Percentiles rank a stretch among this genome's conserved stretches.
Evolutionary conservation across 2,888 invertebrate genomes (phyloP).

Genomic region (Brenthis ino): DNA sequence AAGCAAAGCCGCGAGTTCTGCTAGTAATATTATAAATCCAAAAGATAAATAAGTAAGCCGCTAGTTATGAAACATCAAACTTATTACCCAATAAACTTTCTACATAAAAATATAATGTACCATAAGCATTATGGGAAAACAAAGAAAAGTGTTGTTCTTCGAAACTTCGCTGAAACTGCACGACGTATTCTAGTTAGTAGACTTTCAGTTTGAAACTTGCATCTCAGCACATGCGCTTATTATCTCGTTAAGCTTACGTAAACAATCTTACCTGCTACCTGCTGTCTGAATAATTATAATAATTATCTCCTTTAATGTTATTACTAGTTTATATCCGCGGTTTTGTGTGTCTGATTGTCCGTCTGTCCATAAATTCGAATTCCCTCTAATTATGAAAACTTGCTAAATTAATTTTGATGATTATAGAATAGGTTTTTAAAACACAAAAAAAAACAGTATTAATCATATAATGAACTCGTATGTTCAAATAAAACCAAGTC

Average conservation of each 20-base stretch:
- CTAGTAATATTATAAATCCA: no score
- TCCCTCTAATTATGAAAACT: no score
- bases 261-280: background rate
- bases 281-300: slow-evolving; percentile 4
- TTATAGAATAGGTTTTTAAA: no score
- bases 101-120: slow-evolving; percentile 3
- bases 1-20: no score
- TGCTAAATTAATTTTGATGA: no score
- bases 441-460: no score
- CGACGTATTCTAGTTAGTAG: slow-evolving; percentile 16
- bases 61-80: background rate
- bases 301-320: no score
- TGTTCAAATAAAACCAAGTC: no score
- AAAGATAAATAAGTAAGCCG: no score
- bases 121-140: slow-evolving; percentile 9
- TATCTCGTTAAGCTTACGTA: slow-evolving; percentile 19
- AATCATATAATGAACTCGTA: no score
- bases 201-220: slow-evolving; percentile 12
- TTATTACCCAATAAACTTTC: background rate
- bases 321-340: no score
- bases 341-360: background rate
- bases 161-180: slow-evolving; percentile 3
- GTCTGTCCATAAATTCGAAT: no score
- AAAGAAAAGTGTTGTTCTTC: slow-evolving; percentile 14
- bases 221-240: slow-evolving; percentile 12